Percentiles rank a stretch among this genome's conserved stretches.
Conservation (phyloP, 2,113 vertebrate species). For the Conger conger region DNA sequence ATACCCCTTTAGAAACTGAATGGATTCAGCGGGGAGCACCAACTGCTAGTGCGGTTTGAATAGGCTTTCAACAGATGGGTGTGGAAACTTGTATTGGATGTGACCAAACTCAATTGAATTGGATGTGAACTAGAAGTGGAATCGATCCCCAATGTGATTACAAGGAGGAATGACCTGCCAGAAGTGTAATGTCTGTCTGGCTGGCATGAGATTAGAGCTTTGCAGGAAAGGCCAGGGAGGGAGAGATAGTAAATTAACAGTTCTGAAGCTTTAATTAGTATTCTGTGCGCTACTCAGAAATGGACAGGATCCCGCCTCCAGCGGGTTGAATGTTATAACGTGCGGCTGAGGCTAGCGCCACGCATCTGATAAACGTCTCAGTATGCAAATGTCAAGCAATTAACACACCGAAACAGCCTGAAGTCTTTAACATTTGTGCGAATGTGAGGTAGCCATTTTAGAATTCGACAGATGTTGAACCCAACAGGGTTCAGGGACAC, state of each 20-base stretch:
- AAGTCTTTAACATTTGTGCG: slow-evolving; percentile 25
- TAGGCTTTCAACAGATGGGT: background rate
- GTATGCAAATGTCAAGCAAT: slow-evolving; percentile 54
- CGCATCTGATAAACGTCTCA: slow-evolving; percentile 49
- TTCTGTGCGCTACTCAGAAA: slow-evolving; percentile 30
- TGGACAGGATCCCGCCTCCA: slow-evolving; percentile 21
- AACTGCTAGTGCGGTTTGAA: background rate
- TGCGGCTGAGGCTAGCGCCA: slow-evolving; percentile 30
- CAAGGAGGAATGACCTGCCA: background rate
- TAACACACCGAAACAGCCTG: slow-evolving; percentile 40
- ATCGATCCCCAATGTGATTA: slow-evolving; percentile 1
- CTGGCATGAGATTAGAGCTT: slow-evolving; percentile 6
- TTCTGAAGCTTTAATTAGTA: slow-evolving; percentile 34
- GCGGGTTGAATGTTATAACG: slow-evolving; percentile 43
- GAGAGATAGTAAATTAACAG: background rate
- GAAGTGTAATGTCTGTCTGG: background rate
- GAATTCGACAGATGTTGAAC: slow-evolving; percentile 19
- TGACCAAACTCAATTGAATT: slow-evolving; percentile 1
- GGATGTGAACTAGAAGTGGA: slow-evolving; percentile 8
- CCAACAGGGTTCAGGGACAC: background rate
- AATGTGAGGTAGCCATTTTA: slow-evolving; percentile 28
- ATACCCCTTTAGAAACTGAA: background rate
- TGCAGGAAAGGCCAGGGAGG: background rate
- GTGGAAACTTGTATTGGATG: background rate
- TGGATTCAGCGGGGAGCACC: background rate